A percentile compares a stretch with the other conserved stretches of the same genome.
These are phyloP conservation scores for Malurus leucopterus DNA, from an alignment of 2,797 vertebrate species.

Conservation along the genomic window DNA sequence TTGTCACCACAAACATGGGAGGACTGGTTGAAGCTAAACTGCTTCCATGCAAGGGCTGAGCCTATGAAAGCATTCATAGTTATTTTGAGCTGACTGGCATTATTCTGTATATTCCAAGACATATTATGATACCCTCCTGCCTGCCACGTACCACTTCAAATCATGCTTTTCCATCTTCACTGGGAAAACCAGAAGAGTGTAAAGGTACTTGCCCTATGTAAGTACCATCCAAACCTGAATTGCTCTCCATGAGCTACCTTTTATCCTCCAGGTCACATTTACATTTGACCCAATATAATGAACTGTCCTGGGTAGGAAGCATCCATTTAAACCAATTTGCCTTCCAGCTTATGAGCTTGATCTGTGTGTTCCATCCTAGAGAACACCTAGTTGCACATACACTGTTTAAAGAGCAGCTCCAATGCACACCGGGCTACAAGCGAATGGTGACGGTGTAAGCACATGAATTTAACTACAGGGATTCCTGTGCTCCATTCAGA, in stretches of 20 bases:
- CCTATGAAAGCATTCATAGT: background rate
- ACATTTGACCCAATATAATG: background rate
- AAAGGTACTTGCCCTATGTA: background rate
- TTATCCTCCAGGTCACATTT: background rate
- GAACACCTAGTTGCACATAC: background rate
- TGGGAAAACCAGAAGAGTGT: background rate
- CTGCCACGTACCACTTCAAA: background rate
- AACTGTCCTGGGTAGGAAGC: background rate
- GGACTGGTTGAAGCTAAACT: background rate
- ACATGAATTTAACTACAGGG: background rate
- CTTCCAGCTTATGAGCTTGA: background rate
- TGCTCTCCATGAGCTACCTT: background rate
- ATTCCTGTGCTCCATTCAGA: constrained; percentile 12
- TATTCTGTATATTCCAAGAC: background rate
- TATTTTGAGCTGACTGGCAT: background rate
- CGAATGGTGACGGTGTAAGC: background rate
- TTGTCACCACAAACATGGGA: background rate
- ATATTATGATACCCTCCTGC: background rate
- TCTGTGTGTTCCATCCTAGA: background rate
- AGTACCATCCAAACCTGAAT: background rate
- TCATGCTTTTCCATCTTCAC: background rate
- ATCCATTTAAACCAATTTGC: background rate
- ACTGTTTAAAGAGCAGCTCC: background rate
- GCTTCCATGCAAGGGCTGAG: background rate
- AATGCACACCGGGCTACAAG: background rate